Percentiles rank a stretch among this genome's conserved stretches.
These are phyloP conservation scores for Ferrisia virgata DNA, from an alignment of 2,888 invertebrate genomes.

Conservation along the genomic window DNA sequence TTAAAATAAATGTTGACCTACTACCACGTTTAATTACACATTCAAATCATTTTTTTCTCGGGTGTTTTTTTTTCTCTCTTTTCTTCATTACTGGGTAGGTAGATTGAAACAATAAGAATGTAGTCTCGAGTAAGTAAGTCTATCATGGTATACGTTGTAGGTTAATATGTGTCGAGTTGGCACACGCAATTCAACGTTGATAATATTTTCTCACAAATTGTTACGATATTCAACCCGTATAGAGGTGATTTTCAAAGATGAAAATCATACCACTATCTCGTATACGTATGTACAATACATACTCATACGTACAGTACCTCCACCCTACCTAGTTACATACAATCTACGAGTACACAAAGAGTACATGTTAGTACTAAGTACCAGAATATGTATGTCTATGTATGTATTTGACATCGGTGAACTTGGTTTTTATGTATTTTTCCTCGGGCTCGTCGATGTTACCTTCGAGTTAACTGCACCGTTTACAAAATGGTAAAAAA, in stretches of 20 bases:
- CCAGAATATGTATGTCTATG: too few relatives aligned
- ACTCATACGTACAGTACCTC: too few relatives aligned
- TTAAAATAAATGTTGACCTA: not conserved
- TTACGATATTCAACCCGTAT: not conserved
- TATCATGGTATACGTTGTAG: not conserved
- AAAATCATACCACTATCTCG: too few relatives aligned
- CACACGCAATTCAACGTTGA: not conserved
- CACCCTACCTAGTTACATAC: too few relatives aligned
- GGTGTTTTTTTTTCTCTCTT: not conserved
- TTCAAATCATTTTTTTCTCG: not conserved
- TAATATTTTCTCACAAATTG: not conserved
- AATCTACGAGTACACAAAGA: too few relatives aligned
- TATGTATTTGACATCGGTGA: not conserved
- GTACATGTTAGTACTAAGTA: too few relatives aligned
- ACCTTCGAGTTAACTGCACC: not conserved
- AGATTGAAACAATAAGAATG: not conserved
- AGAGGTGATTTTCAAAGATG: not conserved
- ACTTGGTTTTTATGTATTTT: not conserved
- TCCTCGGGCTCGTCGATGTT: not conserved
- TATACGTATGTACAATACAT: too few relatives aligned
- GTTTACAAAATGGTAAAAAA: not conserved
- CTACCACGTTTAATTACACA: not conserved
- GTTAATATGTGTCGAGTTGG: not conserved
- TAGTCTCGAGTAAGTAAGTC: not conserved
- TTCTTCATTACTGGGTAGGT: too few relatives aligned